A percentile compares a stretch with the other conserved stretches of the same genome.
Conservation (phyloP, 1,140 invertebrate genomes). For the Nixonia krombeini region DNA sequence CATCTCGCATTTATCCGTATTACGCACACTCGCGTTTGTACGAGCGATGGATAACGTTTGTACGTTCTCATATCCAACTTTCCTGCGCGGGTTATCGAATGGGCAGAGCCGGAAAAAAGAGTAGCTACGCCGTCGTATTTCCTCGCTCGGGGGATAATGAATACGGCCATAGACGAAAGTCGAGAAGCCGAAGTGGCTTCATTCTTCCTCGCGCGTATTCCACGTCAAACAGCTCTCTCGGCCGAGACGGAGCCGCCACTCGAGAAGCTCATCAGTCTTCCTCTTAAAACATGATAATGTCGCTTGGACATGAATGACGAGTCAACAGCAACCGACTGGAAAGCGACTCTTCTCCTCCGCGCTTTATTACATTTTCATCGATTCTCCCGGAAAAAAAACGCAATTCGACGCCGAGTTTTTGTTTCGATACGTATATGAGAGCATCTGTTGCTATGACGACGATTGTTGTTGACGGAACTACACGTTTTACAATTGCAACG, state of each 20-base stretch:
- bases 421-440: too few relatives aligned
- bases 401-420: too few relatives aligned
- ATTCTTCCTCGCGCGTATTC: constrained; percentile 47
- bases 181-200: constrained; percentile 50
- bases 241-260: constrained; percentile 49
- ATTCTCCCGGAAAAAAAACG: too few relatives aligned
- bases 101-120: constrained; percentile 20
- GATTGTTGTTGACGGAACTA: too few relatives aligned
- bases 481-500: too few relatives aligned
- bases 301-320: constrained; percentile 45
- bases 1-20: too few relatives aligned
- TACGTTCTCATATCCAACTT: too few relatives aligned
- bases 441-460: too few relatives aligned
- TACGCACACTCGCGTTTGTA: too few relatives aligned
- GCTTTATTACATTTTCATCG: too few relatives aligned
- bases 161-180: constrained; percentile 50
- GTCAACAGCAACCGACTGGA: constrained; percentile 35
- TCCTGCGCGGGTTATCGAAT: too few relatives aligned
- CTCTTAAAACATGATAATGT: constrained; percentile 49
- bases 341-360: background rate
- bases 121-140: constrained; percentile 30
- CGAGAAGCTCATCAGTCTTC: constrained; percentile 61
- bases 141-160: constrained; percentile 50
- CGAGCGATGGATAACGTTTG: too few relatives aligned
- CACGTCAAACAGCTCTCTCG: constrained; percentile 53